Conservation (phyloP, 2,888 invertebrate genomes). For the Tyria jacobaeae region DNA sequence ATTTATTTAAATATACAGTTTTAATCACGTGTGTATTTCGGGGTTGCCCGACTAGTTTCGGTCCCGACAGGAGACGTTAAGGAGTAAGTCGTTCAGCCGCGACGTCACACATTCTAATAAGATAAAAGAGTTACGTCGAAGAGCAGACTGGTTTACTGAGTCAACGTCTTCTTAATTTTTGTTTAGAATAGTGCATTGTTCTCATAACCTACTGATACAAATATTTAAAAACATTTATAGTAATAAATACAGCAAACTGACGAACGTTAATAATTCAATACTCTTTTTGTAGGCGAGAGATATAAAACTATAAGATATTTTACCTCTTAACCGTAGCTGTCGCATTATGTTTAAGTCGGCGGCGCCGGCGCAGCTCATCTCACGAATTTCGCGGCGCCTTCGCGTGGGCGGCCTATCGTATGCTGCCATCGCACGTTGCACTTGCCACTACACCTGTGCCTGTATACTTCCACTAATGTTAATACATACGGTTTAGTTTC, state of each 20-base stretch:
- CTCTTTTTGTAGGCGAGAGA: conserved; percentile 34
- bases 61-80: no score
- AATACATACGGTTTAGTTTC: conserved; percentile 58
- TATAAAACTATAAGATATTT: conserved; percentile 47
- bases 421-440: conserved; percentile 77
- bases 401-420: conserved; percentile 83
- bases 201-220: neutral
- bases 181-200: neutral
- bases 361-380: conserved; percentile 79
- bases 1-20: no score
- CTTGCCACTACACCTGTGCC: conserved; percentile 59
- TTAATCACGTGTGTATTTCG: no score
- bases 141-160: neutral
- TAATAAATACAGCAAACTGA: conserved; percentile 10
- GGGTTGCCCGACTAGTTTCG: no score
- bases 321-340: conserved; percentile 49
- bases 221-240: conserved; percentile 9
- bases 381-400: conserved; percentile 84
- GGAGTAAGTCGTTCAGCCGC: no score
- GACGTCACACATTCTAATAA: no score
- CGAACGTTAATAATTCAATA: conserved; percentile 30
- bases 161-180: neutral
- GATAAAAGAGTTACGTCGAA: no score
- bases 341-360: conserved; percentile 62
- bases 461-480: conserved; percentile 52